A percentile compares a stretch with the other conserved stretches of the same genome.
Conservation (phyloP, 1,140 invertebrate species). For the Brachionus sp. region DNA sequence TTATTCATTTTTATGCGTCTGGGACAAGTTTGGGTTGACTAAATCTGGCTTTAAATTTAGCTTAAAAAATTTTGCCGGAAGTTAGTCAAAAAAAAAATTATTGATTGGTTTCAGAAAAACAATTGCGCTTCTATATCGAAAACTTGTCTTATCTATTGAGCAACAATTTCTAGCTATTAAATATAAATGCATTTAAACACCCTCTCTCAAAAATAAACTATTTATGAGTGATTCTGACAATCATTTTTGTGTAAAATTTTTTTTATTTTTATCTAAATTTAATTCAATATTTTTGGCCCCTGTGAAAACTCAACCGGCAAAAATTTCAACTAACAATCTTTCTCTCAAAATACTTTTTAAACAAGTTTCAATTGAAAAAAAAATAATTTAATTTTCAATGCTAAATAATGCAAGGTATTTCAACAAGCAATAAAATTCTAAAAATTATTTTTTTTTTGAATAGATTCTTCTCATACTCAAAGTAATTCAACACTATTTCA, state of each 20-base stretch:
- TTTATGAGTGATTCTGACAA: not conserved
- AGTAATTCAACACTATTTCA: not conserved
- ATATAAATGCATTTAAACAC: not conserved
- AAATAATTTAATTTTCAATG: not conserved
- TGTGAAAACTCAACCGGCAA: not conserved
- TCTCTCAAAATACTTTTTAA: not conserved
- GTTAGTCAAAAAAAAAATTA: not conserved
- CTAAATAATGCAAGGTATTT: constrained; percentile 9
- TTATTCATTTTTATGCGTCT: not conserved
- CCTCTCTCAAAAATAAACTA: not conserved
- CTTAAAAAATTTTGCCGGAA: not conserved
- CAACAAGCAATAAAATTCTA: not conserved
- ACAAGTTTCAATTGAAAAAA: not conserved
- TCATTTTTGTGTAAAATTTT: not conserved
- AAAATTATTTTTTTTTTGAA: not conserved
- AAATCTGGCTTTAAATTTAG: not conserved
- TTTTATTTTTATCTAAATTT: not conserved
- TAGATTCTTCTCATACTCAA: not conserved
- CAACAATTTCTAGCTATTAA: not conserved
- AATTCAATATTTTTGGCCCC: not conserved
- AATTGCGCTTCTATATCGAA: not conserved
- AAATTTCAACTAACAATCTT: not conserved
- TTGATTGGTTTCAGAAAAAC: not conserved
- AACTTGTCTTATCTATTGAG: not conserved
- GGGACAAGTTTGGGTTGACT: not conserved